These are phyloP conservation scores for Aphidius gifuensis DNA, from an alignment of 1,140 invertebrate species.

Conservation along the genomic window DNA sequence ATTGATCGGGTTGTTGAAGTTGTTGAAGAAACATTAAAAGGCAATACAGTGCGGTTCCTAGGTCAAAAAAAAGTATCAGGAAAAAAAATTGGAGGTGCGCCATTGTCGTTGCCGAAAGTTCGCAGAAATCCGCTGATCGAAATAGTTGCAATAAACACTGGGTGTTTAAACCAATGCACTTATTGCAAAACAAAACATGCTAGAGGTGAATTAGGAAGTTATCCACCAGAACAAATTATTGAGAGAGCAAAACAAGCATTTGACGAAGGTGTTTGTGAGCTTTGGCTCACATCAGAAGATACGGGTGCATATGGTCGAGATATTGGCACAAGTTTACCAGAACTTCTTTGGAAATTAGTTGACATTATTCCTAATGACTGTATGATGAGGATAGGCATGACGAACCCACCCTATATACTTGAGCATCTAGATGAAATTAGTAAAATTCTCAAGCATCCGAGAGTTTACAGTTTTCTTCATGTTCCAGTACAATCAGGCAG, in stretches of 20 bases:
- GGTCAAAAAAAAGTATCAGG: conserved; percentile 78
- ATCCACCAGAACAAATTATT: conserved; percentile 81
- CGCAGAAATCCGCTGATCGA: conserved; percentile 94
- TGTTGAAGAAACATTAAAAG: conserved; percentile 96
- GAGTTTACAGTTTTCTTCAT: conserved; percentile 94
- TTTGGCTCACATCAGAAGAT: conserved; percentile 99
- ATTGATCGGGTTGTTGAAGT: conserved; percentile 98
- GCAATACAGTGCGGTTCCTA: conserved; percentile 78
- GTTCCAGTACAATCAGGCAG: conserved; percentile 96
- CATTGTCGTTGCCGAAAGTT: conserved; percentile 87
- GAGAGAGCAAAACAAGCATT: conserved; percentile 80
- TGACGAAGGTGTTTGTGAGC: conserved; percentile 88
- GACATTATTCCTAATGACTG: conserved; percentile 88
- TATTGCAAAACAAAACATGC: conserved; percentile 99
- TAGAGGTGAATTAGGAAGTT: conserved; percentile 91
- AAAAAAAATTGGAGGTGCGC: conserved; percentile 83
- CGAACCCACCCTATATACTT: conserved; percentile 96
- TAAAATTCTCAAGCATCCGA: conserved; percentile 81
- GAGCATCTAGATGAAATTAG: conserved; percentile 92
- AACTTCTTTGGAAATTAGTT: conserved; percentile 82
- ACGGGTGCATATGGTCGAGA: conserved; percentile 96
- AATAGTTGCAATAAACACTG: conserved; percentile 97
- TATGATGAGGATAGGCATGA: conserved; percentile 90
- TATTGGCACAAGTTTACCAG: conserved; percentile 84
- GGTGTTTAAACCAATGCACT: conserved; percentile 96